These are phyloP conservation scores for Hydrotaea cyrtoneurina DNA, from an alignment of 2,888 invertebrate genomes.

Conservation along the genomic window DNA sequence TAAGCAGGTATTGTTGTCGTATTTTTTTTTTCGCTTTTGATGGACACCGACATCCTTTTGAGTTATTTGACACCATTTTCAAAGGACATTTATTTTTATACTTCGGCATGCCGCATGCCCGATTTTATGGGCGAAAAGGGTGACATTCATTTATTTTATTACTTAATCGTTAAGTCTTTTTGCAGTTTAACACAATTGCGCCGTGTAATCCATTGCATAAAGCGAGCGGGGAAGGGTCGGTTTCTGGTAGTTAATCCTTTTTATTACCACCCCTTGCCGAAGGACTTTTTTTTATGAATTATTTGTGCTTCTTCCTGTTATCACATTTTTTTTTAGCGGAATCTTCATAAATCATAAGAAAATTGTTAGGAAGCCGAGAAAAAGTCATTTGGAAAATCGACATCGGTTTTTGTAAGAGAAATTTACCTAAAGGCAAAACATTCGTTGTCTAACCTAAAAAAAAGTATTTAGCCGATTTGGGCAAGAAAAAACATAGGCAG, in stretches of 20 bases:
- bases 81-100: background rate
- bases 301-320: background rate
- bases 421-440: no score
- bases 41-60: background rate
- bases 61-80: background rate
- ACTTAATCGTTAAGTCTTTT: constrained; percentile 6
- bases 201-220: background rate
- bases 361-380: no score
- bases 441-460: no score
- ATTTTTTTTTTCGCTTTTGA: background rate
- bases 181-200: background rate
- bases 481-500: no score
- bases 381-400: no score
- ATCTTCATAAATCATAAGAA: background rate
- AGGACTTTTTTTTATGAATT: background rate
- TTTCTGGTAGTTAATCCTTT: background rate
- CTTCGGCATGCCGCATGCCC: background rate
- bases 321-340: no score
- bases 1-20: background rate
- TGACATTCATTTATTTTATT: background rate
- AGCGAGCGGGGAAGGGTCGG: background rate
- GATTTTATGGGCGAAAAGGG: background rate
- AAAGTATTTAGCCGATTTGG: no score
- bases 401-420: no score
- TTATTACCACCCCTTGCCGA: background rate